These are phyloP conservation scores for Psilopsiagon aymara DNA, from an alignment of 2,113 vertebrate genomes.

Conservation along the genomic window DNA sequence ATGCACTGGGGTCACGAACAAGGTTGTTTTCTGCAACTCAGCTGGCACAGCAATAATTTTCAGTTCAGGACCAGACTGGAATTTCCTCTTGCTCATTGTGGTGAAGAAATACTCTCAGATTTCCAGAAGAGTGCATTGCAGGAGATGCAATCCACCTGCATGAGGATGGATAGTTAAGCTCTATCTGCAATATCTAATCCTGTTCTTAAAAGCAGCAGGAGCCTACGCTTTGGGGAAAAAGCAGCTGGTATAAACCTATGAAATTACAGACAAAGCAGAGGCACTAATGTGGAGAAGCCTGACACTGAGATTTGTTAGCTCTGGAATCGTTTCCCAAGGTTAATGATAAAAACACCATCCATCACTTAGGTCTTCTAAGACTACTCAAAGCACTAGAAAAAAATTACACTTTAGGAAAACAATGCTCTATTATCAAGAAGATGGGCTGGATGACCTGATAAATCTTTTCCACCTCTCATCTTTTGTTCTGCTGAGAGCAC, in stretches of 20 bases:
- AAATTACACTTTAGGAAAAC: slow-evolving; percentile 14
- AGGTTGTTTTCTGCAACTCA: not conserved
- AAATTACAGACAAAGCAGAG: slow-evolving; percentile 18
- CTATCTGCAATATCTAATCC: not conserved
- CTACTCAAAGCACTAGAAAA: slow-evolving; percentile 17
- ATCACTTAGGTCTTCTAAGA: slow-evolving; percentile 45
- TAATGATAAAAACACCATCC: slow-evolving; percentile 56
- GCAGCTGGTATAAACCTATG: not conserved
- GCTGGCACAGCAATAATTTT: not conserved
- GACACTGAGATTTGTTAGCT: slow-evolving; percentile 39
- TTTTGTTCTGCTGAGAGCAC: not conserved
- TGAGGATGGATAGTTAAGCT: not conserved
- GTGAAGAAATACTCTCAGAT: not conserved
- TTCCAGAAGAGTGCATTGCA: not conserved
- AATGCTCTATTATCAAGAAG: slow-evolving; percentile 25
- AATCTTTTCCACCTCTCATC: not conserved
- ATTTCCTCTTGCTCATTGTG: not conserved
- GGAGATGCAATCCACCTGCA: not conserved
- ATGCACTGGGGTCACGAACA: not conserved
- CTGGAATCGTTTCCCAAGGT: slow-evolving; percentile 21
- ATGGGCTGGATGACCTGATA: not conserved
- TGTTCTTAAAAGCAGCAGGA: not conserved
- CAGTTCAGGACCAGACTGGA: not conserved
- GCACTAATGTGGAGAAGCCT: not conserved
- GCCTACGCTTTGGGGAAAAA: not conserved